Conservation (phyloP, 2,113 vertebrate species). For the Polypterus bichir region DNA sequence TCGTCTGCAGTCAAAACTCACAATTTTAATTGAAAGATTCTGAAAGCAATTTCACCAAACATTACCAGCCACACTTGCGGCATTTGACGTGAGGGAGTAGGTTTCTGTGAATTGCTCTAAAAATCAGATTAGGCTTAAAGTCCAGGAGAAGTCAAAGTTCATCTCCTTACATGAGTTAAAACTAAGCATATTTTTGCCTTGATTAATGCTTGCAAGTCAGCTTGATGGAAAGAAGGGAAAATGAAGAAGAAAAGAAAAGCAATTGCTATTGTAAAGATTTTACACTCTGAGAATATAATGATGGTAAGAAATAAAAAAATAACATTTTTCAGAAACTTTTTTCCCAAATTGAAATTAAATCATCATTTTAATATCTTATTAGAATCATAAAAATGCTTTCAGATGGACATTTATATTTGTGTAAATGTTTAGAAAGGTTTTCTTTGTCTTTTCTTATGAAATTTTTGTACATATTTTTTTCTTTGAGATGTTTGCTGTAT, state of each 20-base stretch:
- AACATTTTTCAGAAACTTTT: too few species aligned
- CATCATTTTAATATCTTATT: too few species aligned
- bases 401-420: too few species aligned
- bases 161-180: conserved; percentile 35
- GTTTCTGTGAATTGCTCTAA: conserved; percentile 49
- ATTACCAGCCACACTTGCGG: conserved; percentile 46
- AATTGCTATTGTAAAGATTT: conserved; percentile 41
- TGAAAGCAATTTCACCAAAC: conserved; percentile 34
- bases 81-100: conserved; percentile 39
- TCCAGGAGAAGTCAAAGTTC: conserved; percentile 78
- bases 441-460: too few species aligned
- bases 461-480: too few species aligned
- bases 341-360: too few species aligned
- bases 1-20: too few species aligned
- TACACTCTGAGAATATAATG: conserved; percentile 47
- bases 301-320: conserved; percentile 39
- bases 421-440: too few species aligned
- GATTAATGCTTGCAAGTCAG: conserved; percentile 22
- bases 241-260: conserved; percentile 46
- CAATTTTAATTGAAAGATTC: not conserved
- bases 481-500: too few species aligned
- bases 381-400: too few species aligned
- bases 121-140: conserved; percentile 71
- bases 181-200: conserved; percentile 32
- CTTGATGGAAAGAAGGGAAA: conserved; percentile 26